Base-by-base conservation (phyloP, 53 echinoderm and acorn worm species). In the Actinopyga echinites region DNA sequence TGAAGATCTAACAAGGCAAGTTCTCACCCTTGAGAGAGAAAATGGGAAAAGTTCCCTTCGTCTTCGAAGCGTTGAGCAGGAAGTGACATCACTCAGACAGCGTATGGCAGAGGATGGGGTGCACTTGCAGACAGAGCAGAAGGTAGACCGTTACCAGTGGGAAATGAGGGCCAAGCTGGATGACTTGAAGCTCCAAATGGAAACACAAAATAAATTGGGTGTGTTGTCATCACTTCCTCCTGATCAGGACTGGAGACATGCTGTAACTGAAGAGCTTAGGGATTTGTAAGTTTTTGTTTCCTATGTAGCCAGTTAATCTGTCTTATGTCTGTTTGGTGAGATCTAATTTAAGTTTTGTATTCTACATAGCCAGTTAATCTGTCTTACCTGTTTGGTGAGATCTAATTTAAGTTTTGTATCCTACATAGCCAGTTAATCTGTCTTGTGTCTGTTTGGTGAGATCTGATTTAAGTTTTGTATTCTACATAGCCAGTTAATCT, bases 211-310 rank as follows among this genome's bases (percentile, higher is more conserved):
- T 19, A 67, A 82, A 44, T 35, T 22, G 4, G 55, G 67, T 57
- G 9, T 23, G 8, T 83, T 85, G 28, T 23, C 64, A 29, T 2
- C 57, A 26, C 55, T 77, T 15, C 79, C 74, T 19, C 29, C 57
- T 43, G 85, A 90, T n/a, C 87, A 89, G 37, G 84, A 89, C 30
- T 34, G 91, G 78, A 62, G 44, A 4, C 56, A 62, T 30, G 55
- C 84, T 10, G 21, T 93, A 24, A 86, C 86, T 30, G 83, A 79
- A 38, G 93, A 93, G 35, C 45, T 93, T 30, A 88, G 85, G 79
- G 91, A 91, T 21, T 90, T 88, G 93, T 93, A 57, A 88, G 93
- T 92, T 9, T n/a, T n/a, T n/a, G n/a, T n/a, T n/a, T n/a, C n/a
- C n/a, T n/a, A n/a, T n/a, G n/a, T n/a, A n/a, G n/a, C n/a, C n/a